Conservation (phyloP, 1,140 invertebrate genomes). For the Proales similis region DNA sequence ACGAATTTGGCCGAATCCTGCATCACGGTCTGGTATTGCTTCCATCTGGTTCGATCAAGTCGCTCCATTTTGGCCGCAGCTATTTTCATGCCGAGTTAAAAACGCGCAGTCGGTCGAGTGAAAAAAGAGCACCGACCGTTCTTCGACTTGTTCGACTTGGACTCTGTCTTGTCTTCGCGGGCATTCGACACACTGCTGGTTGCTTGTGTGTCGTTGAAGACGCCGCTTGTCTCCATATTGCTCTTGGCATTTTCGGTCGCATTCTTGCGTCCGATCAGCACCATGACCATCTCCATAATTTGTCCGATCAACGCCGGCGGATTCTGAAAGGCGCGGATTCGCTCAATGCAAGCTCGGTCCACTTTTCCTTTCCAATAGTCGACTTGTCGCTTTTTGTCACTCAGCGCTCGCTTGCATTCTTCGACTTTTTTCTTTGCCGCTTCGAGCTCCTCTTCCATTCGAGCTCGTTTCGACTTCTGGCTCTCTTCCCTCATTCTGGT, state of each 20-base stretch:
- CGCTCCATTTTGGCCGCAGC: slow-evolving; percentile 23
- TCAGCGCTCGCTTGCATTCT: slow-evolving; percentile 44
- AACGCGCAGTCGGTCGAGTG: not conserved
- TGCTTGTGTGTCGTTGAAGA: too few relatives aligned
- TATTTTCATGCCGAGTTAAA: not conserved
- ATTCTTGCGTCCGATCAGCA: slow-evolving; percentile 28
- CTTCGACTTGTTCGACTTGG: not conserved
- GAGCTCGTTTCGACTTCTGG: slow-evolving; percentile 46
- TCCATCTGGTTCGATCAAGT: slow-evolving; percentile 44
- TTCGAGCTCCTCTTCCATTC: slow-evolving; percentile 47
- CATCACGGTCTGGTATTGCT: slow-evolving; percentile 48
- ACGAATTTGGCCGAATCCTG: slow-evolving; percentile 50
- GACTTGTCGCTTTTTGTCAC: slow-evolving; percentile 46
- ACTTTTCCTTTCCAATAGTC: slow-evolving; percentile 49
- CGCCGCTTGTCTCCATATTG: too few relatives aligned
- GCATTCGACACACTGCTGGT: too few relatives aligned
- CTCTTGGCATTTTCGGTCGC: slow-evolving; percentile 8
- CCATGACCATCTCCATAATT: slow-evolving; percentile 49
- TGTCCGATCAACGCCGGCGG: slow-evolving; percentile 50
- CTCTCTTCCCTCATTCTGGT: slow-evolving; percentile 50
- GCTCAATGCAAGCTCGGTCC: slow-evolving; percentile 49
- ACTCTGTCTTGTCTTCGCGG: too few relatives aligned
- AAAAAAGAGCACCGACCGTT: not conserved
- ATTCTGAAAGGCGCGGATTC: slow-evolving; percentile 46
- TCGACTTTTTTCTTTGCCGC: slow-evolving; percentile 44